Evolutionary conservation across 2,797 vertebrate species (phyloP).

Genomic region (Iguana delicatissima): DNA sequence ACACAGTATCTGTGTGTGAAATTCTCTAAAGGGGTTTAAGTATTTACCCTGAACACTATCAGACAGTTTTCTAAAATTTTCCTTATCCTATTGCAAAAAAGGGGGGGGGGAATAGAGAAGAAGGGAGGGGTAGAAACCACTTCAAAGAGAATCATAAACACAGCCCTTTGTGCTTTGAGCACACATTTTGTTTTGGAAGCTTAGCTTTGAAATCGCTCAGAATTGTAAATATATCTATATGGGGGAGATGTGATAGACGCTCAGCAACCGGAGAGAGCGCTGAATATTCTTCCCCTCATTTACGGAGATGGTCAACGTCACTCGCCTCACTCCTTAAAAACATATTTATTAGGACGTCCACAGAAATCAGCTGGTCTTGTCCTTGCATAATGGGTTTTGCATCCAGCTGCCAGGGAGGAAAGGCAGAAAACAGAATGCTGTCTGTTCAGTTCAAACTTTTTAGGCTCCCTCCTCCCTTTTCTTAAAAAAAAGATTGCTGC

Average conservation of each 20-base stretch:
- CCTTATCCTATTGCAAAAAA: conserved; percentile 95
- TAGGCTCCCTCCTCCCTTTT: no score
- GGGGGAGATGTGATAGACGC: conserved; percentile 65
- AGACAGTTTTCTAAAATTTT: conserved; percentile 92
- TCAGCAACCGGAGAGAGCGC: conserved; percentile 33
- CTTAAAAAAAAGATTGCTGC: background rate
- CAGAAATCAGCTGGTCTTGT: background rate
- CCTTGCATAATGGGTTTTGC: background rate
- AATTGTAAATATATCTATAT: conserved; percentile 76
- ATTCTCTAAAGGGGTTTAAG: conserved; percentile 99
- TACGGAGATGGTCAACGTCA: conserved; percentile 50
- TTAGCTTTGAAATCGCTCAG: conserved; percentile 79
- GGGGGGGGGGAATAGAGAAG: background rate
- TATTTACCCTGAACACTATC: conserved; percentile 99
- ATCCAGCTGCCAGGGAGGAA: background rate
- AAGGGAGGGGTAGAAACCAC: conserved; percentile 70
- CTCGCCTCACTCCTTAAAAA: conserved; percentile 27
- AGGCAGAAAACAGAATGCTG: background rate
- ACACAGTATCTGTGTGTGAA: conserved; percentile 94
- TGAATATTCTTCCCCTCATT: conserved; percentile 41
- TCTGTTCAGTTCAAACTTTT: conserved; percentile 39
- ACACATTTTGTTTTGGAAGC: conserved; percentile 83
- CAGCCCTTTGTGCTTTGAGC: conserved; percentile 85
- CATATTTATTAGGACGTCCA: conserved; percentile 48
- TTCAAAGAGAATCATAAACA: conserved; percentile 99